Evolutionary conservation across 2,888 invertebrate genomes (phyloP), one percentile per base, ranked within the genome.

Genomic region (Boloria euphrosyne): DNA sequence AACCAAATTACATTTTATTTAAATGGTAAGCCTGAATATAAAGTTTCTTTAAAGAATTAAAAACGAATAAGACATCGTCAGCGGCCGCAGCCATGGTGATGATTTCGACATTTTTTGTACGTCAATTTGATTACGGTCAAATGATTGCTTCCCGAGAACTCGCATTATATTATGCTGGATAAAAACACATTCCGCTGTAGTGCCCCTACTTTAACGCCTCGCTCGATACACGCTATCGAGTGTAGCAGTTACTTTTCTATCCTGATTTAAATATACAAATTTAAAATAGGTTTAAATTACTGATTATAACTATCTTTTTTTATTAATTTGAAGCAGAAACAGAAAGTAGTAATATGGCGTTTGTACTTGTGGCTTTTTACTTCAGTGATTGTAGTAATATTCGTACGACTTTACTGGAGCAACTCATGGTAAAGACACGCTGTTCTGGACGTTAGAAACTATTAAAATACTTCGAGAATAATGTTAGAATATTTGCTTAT

Each of bases 71-170:
- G 49, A 18, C 49, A 49, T 59, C 55, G 1, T 5, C 38, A n/a
- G 44, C 16, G n/a, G 22, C 0, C 31, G 57, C 31, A 31, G 58
- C 59, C 52, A 59, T 57, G 68, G 54, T 69, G 73, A 78, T 77
- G 79, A 82, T 81, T 81, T 79, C 73, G 77, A 79, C 74, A 73
- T 83, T 86, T 86, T 86, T 86, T 86, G 80, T 83, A 70, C 73
- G 73, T 74, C 78, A 76, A 80, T 85, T 83, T 84, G 86, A 86
- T 86, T 85, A 82, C 75, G 71, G 79, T 71, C 77, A 74, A 76
- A 75, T 80, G 82, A 80, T 82, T 80, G 75, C 79, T 75, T 74
- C 69, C 73, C 68, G 69, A 71, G 74, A 73, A 69, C 69, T 71
- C 67, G 63, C 71, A 66, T 74, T 74, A 71, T 72, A n/a, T n/a